Evolutionary conservation across 2,113 vertebrate genomes (phyloP).

Genomic region (Chitala chitala): DNA sequence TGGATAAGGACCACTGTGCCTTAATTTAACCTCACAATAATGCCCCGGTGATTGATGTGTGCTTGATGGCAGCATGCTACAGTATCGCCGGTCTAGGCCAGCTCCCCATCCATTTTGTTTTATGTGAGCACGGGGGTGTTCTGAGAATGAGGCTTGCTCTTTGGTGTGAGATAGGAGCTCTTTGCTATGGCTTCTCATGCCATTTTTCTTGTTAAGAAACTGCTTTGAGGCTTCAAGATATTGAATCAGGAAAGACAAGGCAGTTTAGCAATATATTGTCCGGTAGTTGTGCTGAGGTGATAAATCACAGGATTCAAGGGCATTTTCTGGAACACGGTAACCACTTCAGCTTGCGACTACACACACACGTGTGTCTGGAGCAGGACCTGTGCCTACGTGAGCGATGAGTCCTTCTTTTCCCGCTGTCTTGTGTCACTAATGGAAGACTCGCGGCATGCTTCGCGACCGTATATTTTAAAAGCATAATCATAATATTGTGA

Average conservation of each 20-base stretch:
- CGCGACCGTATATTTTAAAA: too few relatives aligned
- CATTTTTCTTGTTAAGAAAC: conserved; percentile 19
- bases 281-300: background rate
- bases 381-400: background rate
- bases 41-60: background rate
- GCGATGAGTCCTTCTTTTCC: background rate
- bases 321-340: conserved; percentile 12
- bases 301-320: conserved; percentile 14
- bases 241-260: conserved; percentile 19
- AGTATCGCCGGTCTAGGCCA: background rate
- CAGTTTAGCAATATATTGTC: conserved; percentile 16
- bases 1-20: conserved; percentile 1
- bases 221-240: conserved; percentile 4
- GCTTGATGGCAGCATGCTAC: background rate
- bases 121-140: background rate
- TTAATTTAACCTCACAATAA: conserved; percentile 1
- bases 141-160: conserved; percentile 6
- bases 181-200: background rate
- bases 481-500: background rate
- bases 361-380: background rate
- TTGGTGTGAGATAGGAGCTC: conserved; percentile 10
- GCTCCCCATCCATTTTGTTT: background rate
- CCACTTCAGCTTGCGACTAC: background rate
- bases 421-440: background rate
- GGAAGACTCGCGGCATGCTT: background rate